Conservation (phyloP, 2,797 vertebrate genomes). For the Monodelphis domestica region DNA sequence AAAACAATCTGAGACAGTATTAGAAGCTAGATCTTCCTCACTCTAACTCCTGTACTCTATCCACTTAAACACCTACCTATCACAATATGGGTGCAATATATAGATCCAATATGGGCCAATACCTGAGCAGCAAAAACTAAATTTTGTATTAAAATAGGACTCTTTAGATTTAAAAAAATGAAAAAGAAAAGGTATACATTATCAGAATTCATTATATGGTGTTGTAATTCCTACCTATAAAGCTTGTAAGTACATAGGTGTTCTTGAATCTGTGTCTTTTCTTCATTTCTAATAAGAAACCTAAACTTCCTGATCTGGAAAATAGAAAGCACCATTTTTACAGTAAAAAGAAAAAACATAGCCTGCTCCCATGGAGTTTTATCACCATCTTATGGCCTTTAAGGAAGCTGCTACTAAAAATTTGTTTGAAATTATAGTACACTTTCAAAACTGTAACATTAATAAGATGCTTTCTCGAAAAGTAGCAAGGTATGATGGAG, state of each 20-base stretch:
- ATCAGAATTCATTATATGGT: not conserved
- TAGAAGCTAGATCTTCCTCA: not conserved
- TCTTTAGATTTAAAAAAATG: not conserved
- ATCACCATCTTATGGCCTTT: not conserved
- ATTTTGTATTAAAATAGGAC: not conserved
- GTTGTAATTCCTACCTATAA: not conserved
- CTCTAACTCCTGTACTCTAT: not conserved
- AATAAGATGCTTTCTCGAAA: conserved; percentile 6
- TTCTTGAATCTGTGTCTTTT: conserved; percentile 19
- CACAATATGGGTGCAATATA: not conserved
- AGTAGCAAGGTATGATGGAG: not conserved
- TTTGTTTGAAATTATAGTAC: not conserved
- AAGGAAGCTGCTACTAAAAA: not conserved
- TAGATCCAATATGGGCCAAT: not conserved
- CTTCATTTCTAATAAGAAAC: conserved; percentile 38
- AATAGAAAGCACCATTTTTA: not conserved
- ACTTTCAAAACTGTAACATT: conserved; percentile 2
- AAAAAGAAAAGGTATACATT: not conserved
- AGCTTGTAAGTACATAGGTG: not conserved
- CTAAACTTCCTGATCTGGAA: conserved; percentile 29
- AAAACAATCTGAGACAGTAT: not conserved
- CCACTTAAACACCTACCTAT: not conserved
- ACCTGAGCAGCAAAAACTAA: not conserved
- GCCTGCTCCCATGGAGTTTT: not conserved
- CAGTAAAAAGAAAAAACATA: conserved; percentile 21